phyloP scores from a whole-genome alignment of 2,797 vertebrate species.

The Sebastes cheni region DNA sequence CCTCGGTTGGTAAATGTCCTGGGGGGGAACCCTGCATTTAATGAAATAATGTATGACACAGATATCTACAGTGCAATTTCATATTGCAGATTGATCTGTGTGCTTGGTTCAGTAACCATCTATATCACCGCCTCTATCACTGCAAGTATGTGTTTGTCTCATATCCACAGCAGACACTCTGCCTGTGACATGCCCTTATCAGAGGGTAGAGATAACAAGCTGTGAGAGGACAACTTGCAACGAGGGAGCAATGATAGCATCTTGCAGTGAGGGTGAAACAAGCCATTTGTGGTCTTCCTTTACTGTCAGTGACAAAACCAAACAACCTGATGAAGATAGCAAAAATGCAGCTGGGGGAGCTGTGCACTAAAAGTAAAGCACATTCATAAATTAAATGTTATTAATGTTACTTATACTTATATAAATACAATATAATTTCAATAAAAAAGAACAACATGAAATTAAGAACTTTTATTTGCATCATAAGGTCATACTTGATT shows the following conservation, averaged over 20 bases:
- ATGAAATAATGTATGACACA: not conserved
- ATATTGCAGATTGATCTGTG: not conserved
- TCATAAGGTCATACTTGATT: not conserved
- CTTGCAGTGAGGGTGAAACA: slow-evolving; percentile 35
- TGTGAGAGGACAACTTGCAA: slow-evolving; percentile 56
- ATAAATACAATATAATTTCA: not conserved
- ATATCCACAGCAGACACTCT: slow-evolving; percentile 37
- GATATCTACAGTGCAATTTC: not conserved
- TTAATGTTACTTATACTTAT: not conserved
- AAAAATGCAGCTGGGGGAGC: not conserved
- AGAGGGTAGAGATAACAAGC: slow-evolving; percentile 63
- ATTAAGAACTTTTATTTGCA: too few relatives aligned
- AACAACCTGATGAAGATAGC: not conserved
- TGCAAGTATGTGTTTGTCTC: slow-evolving; percentile 1
- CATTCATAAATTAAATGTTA: not conserved
- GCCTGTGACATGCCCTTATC: slow-evolving; percentile 61
- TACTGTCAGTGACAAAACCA: not conserved
- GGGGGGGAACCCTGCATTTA: not conserved
- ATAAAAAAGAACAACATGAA: not conserved
- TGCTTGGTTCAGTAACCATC: slow-evolving; percentile 1
- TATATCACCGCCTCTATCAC: slow-evolving; percentile 1
- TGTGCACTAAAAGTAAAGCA: not conserved
- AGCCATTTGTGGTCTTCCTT: slow-evolving; percentile 15
- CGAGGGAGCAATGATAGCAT: slow-evolving; percentile 36
- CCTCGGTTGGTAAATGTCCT: not conserved